Base-by-base conservation (phyloP, 2,888 invertebrate species). In the Argynnis bischoffii region DNA sequence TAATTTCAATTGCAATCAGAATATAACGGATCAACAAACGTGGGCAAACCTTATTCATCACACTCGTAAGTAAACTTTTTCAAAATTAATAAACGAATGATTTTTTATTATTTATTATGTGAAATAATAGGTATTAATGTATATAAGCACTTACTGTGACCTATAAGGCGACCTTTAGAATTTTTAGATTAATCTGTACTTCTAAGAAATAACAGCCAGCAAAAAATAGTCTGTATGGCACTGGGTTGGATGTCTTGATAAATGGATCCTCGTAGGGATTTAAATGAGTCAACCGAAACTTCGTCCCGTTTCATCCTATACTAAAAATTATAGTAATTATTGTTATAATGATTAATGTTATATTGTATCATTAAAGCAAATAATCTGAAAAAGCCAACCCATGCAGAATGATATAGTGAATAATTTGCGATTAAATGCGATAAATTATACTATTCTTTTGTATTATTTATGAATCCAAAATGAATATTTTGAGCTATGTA, bases 181-280 rank as follows among this genome's bases (percentile, higher is more conserved):
- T 63, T 71, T 53, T 64, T 55, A 57, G 48, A 67, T 60, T 70
- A 64, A 67, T 63, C 64, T 56, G 70, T 66, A 47, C 41, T 74
- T 73, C 74, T 69, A 59, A 72, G 74, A 73, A 74, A 63, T 63
- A 66, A 69, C 65, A 59, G 46, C 60, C 51, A 55, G 66, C 72
- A 73, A 74, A 74, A 74, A 74, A 71, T 69, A 69, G 64, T 57
- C 70, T 26, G 64, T 63, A 21, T 65, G 55, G 63, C 63, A 65
- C 57, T 70, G 65, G 68, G 63, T 68, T 63, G 64, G 67, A 57
- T 66, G 66, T 61, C 66, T 70, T 70, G 70, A 70, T 70, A 70
- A 70, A 70, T 70, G 68, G 16, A 70, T 68, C 26, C 46, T 41
- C 70, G 68, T 55, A 64, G 61, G 35, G 68, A 65, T 68, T 70